Evolutionary conservation across 2,797 vertebrate genomes (phyloP).

Genomic region (Buphagus erythrorhynchus): DNA sequence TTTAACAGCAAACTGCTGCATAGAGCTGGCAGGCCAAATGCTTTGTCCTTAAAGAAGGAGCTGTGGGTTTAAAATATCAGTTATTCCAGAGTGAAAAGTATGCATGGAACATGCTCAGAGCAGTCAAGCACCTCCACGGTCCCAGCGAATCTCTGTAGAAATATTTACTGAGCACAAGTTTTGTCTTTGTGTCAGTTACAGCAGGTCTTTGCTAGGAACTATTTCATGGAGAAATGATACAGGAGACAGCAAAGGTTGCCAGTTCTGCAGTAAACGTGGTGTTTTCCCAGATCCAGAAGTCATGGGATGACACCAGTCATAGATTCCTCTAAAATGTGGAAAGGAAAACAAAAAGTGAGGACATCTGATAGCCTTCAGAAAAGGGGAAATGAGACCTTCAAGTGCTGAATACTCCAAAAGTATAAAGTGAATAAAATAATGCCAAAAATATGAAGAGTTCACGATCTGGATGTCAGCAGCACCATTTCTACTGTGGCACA

Average conservation of each 20-base stretch:
- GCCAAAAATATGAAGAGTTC: background rate
- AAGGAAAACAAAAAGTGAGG: background rate
- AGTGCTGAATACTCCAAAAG: background rate
- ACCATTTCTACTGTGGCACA: fast-evolving
- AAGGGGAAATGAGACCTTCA: background rate
- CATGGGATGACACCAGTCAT: background rate
- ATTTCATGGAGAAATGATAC: fast-evolving
- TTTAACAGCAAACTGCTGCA: background rate
- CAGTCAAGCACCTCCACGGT: background rate
- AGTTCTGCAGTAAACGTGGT: background rate
- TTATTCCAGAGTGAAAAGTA: background rate
- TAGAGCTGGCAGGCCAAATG: background rate
- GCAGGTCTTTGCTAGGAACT: background rate
- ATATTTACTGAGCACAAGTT: background rate
- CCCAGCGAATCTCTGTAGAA: background rate
- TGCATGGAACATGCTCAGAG: background rate
- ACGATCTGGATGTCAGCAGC: background rate
- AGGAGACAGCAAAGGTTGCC: background rate
- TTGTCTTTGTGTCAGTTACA: background rate
- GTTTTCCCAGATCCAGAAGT: background rate
- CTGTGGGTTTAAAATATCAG: background rate
- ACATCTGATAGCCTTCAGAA: background rate
- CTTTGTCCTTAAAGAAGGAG: constrained; percentile 46
- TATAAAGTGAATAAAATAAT: background rate
- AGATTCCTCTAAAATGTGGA: background rate